Conservation (phyloP, 2,888 invertebrate genomes). For the Hesperia comma region DNA sequence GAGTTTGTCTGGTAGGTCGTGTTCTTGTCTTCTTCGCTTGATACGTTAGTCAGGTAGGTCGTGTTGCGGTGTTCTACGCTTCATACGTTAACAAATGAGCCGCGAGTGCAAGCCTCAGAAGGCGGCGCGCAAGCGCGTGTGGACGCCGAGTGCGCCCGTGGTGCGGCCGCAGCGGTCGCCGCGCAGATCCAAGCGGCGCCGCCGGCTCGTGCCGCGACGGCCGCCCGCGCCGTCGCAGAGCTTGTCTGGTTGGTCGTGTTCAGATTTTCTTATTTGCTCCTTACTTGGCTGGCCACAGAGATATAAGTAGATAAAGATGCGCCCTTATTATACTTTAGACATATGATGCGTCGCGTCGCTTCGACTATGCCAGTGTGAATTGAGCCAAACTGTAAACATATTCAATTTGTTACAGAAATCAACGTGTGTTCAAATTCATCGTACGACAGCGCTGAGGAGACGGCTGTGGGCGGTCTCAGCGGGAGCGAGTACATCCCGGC, state of each 20-base stretch:
- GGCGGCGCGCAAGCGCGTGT: slow-evolving; percentile 85
- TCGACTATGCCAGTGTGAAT: too few species aligned
- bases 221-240: slow-evolving; percentile 56
- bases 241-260: slow-evolving; percentile 61
- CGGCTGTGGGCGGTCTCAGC: slow-evolving; percentile 84
- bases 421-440: slow-evolving; percentile 85
- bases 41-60: too few species aligned
- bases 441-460: slow-evolving; percentile 86
- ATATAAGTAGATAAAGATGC: too few species aligned
- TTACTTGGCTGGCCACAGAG: too few species aligned
- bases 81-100: slow-evolving; percentile 88
- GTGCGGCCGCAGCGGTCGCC: slow-evolving; percentile 49
- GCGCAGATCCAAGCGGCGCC: slow-evolving; percentile 49
- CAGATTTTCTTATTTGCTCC: too few species aligned
- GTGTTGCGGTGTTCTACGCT: too few species aligned
- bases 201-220: slow-evolving; percentile 46
- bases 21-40: too few species aligned
- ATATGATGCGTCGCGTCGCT: too few species aligned
- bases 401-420: slow-evolving; percentile 60
- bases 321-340: too few species aligned
- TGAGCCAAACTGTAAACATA: too few species aligned
- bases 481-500: slow-evolving; percentile 83
- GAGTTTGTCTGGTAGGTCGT: slow-evolving; percentile 61
- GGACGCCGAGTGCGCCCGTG: slow-evolving; percentile 79
- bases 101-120: slow-evolving; percentile 92